phyloP scores from a whole-genome alignment of 2,888 invertebrate genomes.

The Mythimna impura region DNA sequence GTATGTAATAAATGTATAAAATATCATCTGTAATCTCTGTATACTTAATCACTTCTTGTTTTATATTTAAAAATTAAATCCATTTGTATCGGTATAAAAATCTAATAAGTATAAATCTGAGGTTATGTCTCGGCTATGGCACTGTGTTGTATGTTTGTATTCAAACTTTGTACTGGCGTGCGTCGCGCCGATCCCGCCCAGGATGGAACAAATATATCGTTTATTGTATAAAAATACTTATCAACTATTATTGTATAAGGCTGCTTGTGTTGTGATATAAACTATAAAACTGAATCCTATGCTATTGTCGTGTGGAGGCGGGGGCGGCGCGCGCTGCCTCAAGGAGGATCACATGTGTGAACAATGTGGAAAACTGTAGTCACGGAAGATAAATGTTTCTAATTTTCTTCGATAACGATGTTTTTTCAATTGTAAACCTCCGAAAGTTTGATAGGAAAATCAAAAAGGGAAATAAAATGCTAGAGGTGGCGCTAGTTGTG shows the following conservation, averaged over 20 bases:
- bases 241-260: conserved; percentile 88
- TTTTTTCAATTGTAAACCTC: conserved; percentile 87
- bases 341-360: conserved; percentile 83
- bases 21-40: conserved; percentile 91
- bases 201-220: conserved; percentile 73
- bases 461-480: conserved; percentile 80
- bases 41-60: conserved; percentile 90
- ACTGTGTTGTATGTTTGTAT: conserved; percentile 85
- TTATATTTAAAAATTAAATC: conserved; percentile 90
- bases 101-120: conserved; percentile 90
- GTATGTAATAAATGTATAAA: conserved; percentile 91
- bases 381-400: conserved; percentile 83
- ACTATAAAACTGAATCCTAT: conserved; percentile 80
- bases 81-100: conserved; percentile 91
- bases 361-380: conserved; percentile 80
- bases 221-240: conserved; percentile 90
- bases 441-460: conserved; percentile 90
- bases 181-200: conserved; percentile 76
- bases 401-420: conserved; percentile 85
- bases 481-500: conserved; percentile 73
- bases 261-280: conserved; percentile 79
- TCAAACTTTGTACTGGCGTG: conserved; percentile 86
- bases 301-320: conserved; percentile 72
- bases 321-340: conserved; percentile 75
- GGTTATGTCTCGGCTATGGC: conserved; percentile 89